Base-by-base conservation (phyloP, 2,797 vertebrate genomes). In the Buphagus erythrorhynchus region DNA sequence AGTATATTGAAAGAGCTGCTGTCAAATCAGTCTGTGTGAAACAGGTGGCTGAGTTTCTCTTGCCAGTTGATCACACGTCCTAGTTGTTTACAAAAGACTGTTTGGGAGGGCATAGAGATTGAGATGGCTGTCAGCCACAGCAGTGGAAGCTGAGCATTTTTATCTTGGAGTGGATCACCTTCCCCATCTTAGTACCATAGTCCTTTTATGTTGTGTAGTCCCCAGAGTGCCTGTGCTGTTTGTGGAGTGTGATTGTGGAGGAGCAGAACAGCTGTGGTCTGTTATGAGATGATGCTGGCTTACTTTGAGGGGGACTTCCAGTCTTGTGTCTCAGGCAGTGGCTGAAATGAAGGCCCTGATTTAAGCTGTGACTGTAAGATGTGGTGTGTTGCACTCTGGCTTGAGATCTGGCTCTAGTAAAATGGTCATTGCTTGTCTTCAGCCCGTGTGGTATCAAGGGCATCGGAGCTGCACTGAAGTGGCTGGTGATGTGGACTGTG, bases 11-110 rank as follows among this genome's bases (percentile, higher is more conserved):
- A 81, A 72, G 26, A 75, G 11, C 17, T 10, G 5, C 11, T 75
- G 45, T 81, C 17, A 46, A 17, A 61, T 0, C 3, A 55, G 11
- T 65, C 16, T 59, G 17, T 11, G 20, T n/a, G 49, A 33, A 62
- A 28, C 25, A 81, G 35, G 16, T 83, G 48, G 14, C 18, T 18
- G 58, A 57, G 24, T 25, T 66, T 86, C 29, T 54, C 13, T 36
- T 57, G 14, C 28, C 19, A 25, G 26, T 33, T 33, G 62, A 26
- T 72, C 0, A 0, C 22, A 12, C 4, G 0, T 51, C 10, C 11
- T 49, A 0, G 0, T 76, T 43, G 29, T 43, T 83, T 67, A 57
- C 36, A 69, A 8, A 63, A 46, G 15, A 9, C 21, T 67, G 28
- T 40, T 67, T 29, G 29, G 25, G 28, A 71, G 28, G 6, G 33